Evolutionary conservation across 92 coral and sea anemone genomes (phyloP).

Genomic region (Heteractis magnifica): DNA sequence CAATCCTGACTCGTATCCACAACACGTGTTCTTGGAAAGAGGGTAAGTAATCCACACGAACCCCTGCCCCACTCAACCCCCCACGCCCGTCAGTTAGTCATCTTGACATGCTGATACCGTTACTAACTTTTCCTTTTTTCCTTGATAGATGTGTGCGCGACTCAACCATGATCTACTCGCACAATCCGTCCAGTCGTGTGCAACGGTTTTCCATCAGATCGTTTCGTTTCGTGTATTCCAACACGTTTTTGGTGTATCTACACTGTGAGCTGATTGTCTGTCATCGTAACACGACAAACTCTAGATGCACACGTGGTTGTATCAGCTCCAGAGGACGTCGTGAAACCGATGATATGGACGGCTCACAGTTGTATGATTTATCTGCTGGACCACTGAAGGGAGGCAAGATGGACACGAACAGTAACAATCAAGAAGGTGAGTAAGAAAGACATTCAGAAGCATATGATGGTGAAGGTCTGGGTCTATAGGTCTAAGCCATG

Average conservation of each 20-base stretch:
- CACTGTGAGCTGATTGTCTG: constrained; percentile 23
- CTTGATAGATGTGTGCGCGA: constrained; percentile 4
- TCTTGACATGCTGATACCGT: neutral
- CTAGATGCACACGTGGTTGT: constrained; percentile 16
- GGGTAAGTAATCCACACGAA: neutral
- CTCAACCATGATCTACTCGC: neutral
- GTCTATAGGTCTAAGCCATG: neutral
- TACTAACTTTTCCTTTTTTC: no score
- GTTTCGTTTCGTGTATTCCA: constrained; percentile 8
- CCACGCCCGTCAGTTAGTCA: neutral
- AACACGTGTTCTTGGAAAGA: constrained; percentile 7
- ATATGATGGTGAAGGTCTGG: neutral
- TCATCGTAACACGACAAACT: constrained; percentile 14
- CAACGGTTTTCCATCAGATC: constrained; percentile 14
- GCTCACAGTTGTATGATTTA: neutral
- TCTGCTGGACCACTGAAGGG: constrained; percentile 19
- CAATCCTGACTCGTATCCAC: constrained; percentile 11
- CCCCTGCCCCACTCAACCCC: no score
- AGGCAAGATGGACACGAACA: neutral
- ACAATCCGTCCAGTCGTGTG: neutral
- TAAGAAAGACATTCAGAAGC: neutral
- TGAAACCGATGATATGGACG: neutral
- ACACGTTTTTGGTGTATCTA: constrained; percentile 3
- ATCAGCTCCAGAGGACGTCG: constrained; percentile 8
- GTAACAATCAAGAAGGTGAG: neutral